Percentiles rank a stretch among this genome's conserved stretches.
These are phyloP conservation scores for Parapristionchus giblindavisi DNA, from an alignment of 2,888 invertebrate genomes.

Conservation along the genomic window DNA sequence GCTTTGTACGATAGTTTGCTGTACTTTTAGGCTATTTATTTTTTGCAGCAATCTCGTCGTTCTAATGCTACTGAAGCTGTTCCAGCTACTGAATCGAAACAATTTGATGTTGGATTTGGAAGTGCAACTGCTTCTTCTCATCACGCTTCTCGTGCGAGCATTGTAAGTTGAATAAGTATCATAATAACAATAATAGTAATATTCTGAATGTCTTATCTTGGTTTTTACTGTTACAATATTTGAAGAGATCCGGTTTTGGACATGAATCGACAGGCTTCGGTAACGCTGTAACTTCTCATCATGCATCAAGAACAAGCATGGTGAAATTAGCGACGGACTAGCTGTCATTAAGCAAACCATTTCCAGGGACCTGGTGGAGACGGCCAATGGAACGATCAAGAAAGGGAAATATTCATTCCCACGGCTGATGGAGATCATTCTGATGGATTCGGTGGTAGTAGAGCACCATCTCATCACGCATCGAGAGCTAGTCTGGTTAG, in stretches of 20 bases:
- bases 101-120: too few relatives aligned
- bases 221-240: background rate
- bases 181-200: too few relatives aligned
- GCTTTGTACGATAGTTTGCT: too few relatives aligned
- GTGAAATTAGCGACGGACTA: background rate
- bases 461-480: slow-evolving; percentile 13
- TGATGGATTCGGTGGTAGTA: background rate
- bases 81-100: too few relatives aligned
- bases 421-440: too few relatives aligned
- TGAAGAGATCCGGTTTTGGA: slow-evolving; percentile 17
- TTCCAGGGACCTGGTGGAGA: background rate
- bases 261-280: too few relatives aligned
- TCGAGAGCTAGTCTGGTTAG: slow-evolving; percentile 25
- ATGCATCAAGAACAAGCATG: slow-evolving; percentile 10
- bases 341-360: background rate
- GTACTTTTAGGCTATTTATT: too few relatives aligned
- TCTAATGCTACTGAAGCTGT: too few relatives aligned
- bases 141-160: slow-evolving; percentile 9
- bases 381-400: too few relatives aligned
- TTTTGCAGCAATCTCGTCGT: too few relatives aligned
- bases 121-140: slow-evolving; percentile 4
- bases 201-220: background rate
- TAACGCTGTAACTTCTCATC: too few relatives aligned
- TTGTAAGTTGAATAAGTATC: background rate
- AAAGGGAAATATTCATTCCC: too few relatives aligned